Percentiles rank a stretch among this genome's conserved stretches.
phyloP scores from a whole-genome alignment of 2,797 vertebrate genomes.

The Pseudomugil tenellus region DNA sequence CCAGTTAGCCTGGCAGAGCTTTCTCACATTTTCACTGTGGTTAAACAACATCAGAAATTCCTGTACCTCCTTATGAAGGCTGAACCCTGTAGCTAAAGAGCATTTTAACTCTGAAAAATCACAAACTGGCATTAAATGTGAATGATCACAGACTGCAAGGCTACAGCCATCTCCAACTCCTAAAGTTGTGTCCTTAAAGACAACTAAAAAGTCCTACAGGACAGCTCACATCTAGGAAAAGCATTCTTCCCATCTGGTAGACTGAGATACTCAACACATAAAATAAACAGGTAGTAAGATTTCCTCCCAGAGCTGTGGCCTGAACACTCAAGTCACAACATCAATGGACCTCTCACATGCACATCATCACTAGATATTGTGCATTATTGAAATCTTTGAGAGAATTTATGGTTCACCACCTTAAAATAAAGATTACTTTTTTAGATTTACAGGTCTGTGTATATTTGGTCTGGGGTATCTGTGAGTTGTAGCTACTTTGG shows the following conservation, averaged over 20 bases:
- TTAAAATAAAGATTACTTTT: no score
- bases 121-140: not conserved
- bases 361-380: no score
- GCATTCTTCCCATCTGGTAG: not conserved
- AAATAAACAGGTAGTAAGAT: not conserved
- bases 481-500: no score
- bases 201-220: no score
- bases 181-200: no score
- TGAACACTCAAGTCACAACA: no score
- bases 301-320: not conserved
- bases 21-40: not conserved
- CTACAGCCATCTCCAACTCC: not conserved
- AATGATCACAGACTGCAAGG: not conserved
- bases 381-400: no score
- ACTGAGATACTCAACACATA: not conserved
- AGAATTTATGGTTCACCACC: no score
- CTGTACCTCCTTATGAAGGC: not conserved
- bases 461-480: not conserved
- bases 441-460: not conserved
- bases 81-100: not conserved
- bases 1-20: not conserved
- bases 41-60: not conserved
- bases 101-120: not conserved
- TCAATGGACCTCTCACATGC: no score
- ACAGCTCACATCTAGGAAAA: not conserved